These are phyloP conservation scores for Micromys minutus DNA, from an alignment of 2,113 vertebrate species.

Conservation along the genomic window DNA sequence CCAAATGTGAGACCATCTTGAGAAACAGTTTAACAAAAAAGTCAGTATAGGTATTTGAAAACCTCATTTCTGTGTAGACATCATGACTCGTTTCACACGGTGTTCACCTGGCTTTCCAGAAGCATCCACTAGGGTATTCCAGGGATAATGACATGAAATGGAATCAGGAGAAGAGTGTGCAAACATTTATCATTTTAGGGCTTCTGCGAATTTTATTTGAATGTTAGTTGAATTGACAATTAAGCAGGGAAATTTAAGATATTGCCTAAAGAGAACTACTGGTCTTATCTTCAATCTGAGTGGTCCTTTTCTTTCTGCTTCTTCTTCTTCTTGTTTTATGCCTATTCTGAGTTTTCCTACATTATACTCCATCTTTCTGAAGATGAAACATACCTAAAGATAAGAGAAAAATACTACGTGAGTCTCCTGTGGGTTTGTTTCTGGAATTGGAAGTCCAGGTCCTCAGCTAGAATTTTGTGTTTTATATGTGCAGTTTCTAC, in stretches of 20 bases:
- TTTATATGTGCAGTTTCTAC: background rate
- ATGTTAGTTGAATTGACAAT: background rate
- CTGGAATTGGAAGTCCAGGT: background rate
- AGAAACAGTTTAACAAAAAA: background rate
- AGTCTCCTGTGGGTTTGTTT: background rate
- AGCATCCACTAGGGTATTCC: constrained; percentile 55
- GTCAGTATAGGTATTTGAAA: background rate
- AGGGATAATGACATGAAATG: constrained; percentile 44
- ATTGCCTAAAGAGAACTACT: background rate
- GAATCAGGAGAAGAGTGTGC: background rate
- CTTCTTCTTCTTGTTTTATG: background rate
- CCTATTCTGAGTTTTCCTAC: background rate
- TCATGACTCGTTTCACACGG: constrained; percentile 14
- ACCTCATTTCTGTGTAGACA: background rate
- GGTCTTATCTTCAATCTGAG: background rate
- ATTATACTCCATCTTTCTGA: background rate
- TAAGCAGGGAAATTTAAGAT: background rate
- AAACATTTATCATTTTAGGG: background rate
- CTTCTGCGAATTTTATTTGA: background rate
- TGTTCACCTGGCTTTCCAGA: background rate
- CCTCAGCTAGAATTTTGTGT: background rate
- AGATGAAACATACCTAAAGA: background rate
- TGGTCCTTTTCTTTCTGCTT: background rate
- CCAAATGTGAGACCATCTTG: background rate
- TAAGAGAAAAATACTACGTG: background rate